Evolutionary conservation across 2,888 invertebrate species (phyloP), one percentile per base, ranked within the genome.

Genomic region (Masnerella sp.): DNA sequence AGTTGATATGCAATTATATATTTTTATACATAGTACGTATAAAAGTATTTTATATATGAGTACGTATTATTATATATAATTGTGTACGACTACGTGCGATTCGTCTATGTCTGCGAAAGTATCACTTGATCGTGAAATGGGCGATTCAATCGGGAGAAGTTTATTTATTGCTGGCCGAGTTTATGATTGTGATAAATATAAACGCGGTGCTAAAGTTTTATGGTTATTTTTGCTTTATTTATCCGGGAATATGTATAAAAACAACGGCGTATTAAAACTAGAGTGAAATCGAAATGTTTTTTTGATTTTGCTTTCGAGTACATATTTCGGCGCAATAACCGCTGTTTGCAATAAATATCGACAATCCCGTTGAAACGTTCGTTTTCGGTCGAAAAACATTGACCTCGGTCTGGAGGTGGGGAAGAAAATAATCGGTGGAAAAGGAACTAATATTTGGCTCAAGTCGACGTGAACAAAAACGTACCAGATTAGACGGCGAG

Each of bases 381-480:
- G 17, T 64, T 64, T 34, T 25, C 12, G 28, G 32, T 14, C 14
- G 28, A 36, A 68, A 64, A 59, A 42, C 11, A 43, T 59, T 65
- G 59, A 75, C 64, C 47, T 34, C 28, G 59, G 73, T 76, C 64
- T 74, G 81, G 78, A 79, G 81, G 81, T 81, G 81, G 81, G 80
- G 75, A 54, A 38, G 28, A 52, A 49, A 67, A 56, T 12, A 32
- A 58, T 25, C 42, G 28, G 34, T 49, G 64, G 34, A 42, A 51
- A 64, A 67, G 49, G 49, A 62, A 49, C 58, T 25, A 28, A 38
- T 40, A 52, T 64, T 71, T 71, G 71, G 70, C 70, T 72, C 65
- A 72, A 61, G 65, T 72, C 51, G 58, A 52, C 52, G 22, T 20
- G 64, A 49, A n/a, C 28, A 56, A 52, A 52, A 32, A 54, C 30